Conservation (phyloP, 2,113 vertebrate species). For the Psophia crepitans region DNA sequence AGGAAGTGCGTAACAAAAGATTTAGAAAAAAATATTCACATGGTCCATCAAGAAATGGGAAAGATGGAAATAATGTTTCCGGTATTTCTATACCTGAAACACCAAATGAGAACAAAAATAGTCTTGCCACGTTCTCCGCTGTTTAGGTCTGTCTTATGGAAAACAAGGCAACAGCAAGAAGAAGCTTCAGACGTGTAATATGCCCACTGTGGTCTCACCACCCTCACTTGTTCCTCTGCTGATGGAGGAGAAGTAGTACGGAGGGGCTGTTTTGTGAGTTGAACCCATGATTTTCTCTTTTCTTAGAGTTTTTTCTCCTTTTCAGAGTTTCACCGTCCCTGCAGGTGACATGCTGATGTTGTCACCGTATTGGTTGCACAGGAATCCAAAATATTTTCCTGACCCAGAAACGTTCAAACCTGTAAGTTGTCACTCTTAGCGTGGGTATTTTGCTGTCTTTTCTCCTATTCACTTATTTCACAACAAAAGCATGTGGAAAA, state of each 20-base stretch:
- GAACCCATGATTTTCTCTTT: background rate
- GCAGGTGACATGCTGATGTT: constrained; percentile 82
- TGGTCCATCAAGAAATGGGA: background rate
- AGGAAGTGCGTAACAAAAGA: background rate
- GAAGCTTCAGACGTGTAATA: background rate
- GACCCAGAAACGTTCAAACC: constrained; percentile 81
- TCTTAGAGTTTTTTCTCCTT: constrained; percentile 23
- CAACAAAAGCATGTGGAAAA: background rate
- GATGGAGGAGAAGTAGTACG: background rate
- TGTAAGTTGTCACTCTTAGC: constrained; percentile 68
- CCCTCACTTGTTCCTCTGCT: background rate
- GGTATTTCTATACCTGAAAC: background rate
- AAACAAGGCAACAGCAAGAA: background rate
- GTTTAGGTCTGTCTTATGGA: background rate
- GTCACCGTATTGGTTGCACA: constrained; percentile 84
- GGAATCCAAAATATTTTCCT: constrained; percentile 82
- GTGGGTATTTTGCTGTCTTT: background rate
- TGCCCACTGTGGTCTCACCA: background rate
- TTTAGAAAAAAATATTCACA: background rate
- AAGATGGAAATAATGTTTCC: background rate
- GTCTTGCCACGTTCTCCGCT: background rate
- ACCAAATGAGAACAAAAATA: background rate
- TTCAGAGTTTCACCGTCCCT: constrained; percentile 79
- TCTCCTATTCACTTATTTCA: background rate
- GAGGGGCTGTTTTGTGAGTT: background rate